Evolutionary conservation across 2,888 invertebrate species (phyloP), one percentile per base, ranked within the genome.

Genomic region (Willowsia nigromaculata): DNA sequence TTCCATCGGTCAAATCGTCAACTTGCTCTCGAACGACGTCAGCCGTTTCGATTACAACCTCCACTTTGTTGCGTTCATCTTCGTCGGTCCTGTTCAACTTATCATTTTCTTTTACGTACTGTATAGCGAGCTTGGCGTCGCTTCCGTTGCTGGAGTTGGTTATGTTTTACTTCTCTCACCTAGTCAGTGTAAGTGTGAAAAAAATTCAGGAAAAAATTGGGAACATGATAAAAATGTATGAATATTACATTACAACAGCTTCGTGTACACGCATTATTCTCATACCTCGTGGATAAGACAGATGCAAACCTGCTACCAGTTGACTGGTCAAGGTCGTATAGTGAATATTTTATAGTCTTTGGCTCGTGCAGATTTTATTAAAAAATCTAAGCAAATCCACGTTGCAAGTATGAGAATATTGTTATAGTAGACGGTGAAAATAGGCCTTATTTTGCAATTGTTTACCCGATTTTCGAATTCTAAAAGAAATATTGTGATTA

Each of bases 191-290:
- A 59, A 87, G 87, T 71, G 94, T 96, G 1, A 96, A 96, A 93
- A 95, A 96, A 94, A 95, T 95, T 30, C 33, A 95, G 95, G 95
- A 96, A 96, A 92, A 94, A 95, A 90, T 94, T 95, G 62, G 95
- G 96, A 92, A 93, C 94, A 56, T 22, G 65, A 93, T 94, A 53
- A 93, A 94, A 90, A 18, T 22, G 18, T 94, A 95, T 18, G 62
- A 18, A 6, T 22, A 56, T 33, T 33, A 33, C 30, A 33, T 71
- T 15, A 33, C 18, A 18, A 40, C 25, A 74, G 9, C n/a, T 37
- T 5, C 13, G 6, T 47, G 13, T n/a, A 13, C 7, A 71, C 18
- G 4, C n/a, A 94, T 92, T 92, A 93, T 89, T 93, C 95, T 85
- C 94, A 95, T 11, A 94, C 94, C 56, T 93, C 95, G 87, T 71